Conservation (phyloP, 2,113 vertebrate genomes). For the Syrmaticus mikado region DNA sequence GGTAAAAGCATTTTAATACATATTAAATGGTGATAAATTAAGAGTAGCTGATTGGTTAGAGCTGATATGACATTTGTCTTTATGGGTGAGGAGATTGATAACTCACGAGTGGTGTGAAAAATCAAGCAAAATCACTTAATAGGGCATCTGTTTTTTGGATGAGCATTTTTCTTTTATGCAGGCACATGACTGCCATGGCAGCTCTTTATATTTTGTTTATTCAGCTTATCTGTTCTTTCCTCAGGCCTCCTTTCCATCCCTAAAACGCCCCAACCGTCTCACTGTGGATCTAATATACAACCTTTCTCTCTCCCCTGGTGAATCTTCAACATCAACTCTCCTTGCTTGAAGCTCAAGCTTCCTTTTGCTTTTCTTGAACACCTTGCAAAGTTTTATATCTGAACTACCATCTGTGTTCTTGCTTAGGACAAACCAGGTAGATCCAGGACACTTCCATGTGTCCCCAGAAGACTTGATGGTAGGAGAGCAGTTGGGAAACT, state of each 20-base stretch:
- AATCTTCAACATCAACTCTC: neutral
- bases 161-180: constrained; percentile 30
- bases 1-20: constrained; percentile 75
- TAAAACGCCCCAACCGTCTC: neutral
- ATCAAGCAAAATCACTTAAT: constrained; percentile 48
- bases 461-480: neutral
- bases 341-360: neutral
- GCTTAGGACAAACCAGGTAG: neutral
- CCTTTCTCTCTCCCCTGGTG: neutral
- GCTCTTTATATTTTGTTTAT: constrained; percentile 59
- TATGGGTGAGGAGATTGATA: constrained; percentile 74
- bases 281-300: neutral
- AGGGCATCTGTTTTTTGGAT: constrained; percentile 14
- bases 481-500: neutral
- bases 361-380: neutral
- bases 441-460: neutral
- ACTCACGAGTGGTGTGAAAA: constrained; percentile 24
- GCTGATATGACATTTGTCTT: constrained; percentile 71
- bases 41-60: constrained; percentile 62
- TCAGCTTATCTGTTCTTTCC: constrained; percentile 44
- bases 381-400: neutral
- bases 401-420: neutral
- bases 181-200: neutral
- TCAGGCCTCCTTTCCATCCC: neutral
- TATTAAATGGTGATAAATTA: constrained; percentile 80